Base-by-base conservation (phyloP, 2,113 vertebrate genomes). In the Anhinga anhinga region DNA sequence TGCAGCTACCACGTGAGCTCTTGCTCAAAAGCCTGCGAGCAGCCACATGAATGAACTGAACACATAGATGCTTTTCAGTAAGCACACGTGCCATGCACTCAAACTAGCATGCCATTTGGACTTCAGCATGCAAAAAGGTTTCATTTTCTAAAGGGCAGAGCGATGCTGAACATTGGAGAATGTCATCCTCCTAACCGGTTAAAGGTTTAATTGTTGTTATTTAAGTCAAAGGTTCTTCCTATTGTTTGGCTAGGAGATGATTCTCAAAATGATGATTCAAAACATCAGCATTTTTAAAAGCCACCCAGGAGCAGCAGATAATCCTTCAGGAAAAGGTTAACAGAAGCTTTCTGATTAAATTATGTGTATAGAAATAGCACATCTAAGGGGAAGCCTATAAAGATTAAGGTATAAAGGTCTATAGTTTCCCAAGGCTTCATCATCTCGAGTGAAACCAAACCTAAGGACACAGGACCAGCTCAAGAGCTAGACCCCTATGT, bases 131-230 rank as follows among this genome's bases (percentile, higher is more conserved):
- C 29, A 70, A 21, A 90, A 91, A 71, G 32, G 32, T 63, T 93
- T 87, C 80, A 77, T 93, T 78, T 69, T 56, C 52, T 82, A 66
- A 96, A 96, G 61, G 70, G 53, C 49, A 95, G 27, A 34, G 34
- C 0, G 0, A 85, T 34, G 92, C 72, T 95, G 94, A 94, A 85
- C 84, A 69, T 62, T 80, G 26, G 45, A 96, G 87, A 93, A 90
- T 76, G 49, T 70, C 66, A 91, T 52, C 53, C 70, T 88, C 30
- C 42, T 38, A 87, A 90, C 47, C 0, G 0, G 78, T 86, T 93
- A 82, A 87, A 90, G 44, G 70, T 89, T 96, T 96, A 95, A 95
- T 86, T 96, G 89, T 89, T 96, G 86, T 87, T 91, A 61, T 59
- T 95, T 63, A 79, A 94, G 89, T 82, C 84, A 96, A 93, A 95